phyloP scores from a whole-genome alignment of 2,797 vertebrate genomes.

The Danio tinwini region DNA sequence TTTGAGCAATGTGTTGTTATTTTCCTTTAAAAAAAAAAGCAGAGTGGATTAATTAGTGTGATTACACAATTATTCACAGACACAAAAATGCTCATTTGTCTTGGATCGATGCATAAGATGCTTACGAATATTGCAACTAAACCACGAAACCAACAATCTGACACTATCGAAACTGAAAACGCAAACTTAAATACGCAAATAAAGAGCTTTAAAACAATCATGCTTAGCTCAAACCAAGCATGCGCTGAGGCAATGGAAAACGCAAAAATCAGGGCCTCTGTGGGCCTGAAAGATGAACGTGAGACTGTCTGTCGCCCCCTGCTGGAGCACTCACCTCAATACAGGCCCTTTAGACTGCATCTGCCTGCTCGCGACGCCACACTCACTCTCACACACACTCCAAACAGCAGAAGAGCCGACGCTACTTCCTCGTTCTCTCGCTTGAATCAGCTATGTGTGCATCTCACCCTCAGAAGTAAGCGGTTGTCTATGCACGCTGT shows the following conservation, averaged over 20 bases:
- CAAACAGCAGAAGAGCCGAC: constrained; percentile 14
- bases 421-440: not conserved
- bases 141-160: not conserved
- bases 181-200: constrained; percentile 3
- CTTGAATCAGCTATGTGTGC: constrained; percentile 8
- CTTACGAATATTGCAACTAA: not conserved
- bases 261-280: not conserved
- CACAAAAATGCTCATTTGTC: not conserved
- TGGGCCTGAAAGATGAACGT: constrained; percentile 11
- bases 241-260: not conserved
- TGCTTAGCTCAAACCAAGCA: constrained; percentile 37
- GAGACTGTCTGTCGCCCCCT: not conserved
- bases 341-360: constrained; percentile 11
- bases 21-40: not conserved
- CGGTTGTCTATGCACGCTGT: constrained; percentile 28
- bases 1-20: not conserved
- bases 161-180: not conserved
- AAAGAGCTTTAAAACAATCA: constrained; percentile 32
- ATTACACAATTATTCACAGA: not conserved
- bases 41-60: not conserved
- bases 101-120: not conserved
- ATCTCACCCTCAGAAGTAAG: constrained; percentile 43
- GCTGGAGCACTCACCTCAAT: constrained; percentile 28
- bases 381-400: constrained; percentile 27
- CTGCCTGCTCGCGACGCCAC: not conserved